Conservation (phyloP, 35 echinoderm and acorn worm genomes). For the Amphiura filiformis region DNA sequence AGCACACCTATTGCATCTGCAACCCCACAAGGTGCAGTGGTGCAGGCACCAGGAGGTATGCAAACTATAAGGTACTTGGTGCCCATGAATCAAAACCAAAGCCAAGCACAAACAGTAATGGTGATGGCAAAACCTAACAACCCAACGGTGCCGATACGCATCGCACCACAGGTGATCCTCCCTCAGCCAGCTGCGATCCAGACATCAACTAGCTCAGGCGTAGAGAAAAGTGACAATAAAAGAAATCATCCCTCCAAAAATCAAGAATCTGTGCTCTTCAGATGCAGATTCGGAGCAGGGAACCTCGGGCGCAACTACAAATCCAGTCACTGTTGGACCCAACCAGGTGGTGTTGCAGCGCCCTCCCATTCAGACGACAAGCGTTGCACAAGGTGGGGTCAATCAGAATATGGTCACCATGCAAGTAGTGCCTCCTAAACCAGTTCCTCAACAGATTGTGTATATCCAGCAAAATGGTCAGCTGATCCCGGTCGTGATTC, state of each 20-base stretch:
- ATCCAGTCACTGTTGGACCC: constrained; percentile 15
- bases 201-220: neutral
- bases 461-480: constrained; percentile 97
- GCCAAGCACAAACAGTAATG: constrained; percentile 27
- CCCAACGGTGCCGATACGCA: constrained; percentile 40
- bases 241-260: constrained; percentile 43
- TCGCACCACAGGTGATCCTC: constrained; percentile 40
- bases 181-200: constrained; percentile 15
- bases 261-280: constrained; percentile 39
- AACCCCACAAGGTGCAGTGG: constrained; percentile 21
- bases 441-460: constrained; percentile 67
- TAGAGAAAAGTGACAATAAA: constrained; percentile 28
- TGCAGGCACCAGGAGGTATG: constrained; percentile 23
- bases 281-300: constrained; percentile 26
- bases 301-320: constrained; percentile 47
- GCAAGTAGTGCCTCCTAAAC: constrained; percentile 55
- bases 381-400: neutral
- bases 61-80: constrained; percentile 38
- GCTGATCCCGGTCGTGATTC: constrained; percentile 81
- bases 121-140: constrained; percentile 38
- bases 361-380: constrained; percentile 55
- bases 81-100: constrained; percentile 4
- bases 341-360: constrained; percentile 32
- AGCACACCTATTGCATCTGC: constrained; percentile 55
- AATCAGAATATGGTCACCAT: constrained; percentile 54